Evolutionary conservation across 1,140 invertebrate species (phyloP).

Genomic region (Oryctes rhinoceros): DNA sequence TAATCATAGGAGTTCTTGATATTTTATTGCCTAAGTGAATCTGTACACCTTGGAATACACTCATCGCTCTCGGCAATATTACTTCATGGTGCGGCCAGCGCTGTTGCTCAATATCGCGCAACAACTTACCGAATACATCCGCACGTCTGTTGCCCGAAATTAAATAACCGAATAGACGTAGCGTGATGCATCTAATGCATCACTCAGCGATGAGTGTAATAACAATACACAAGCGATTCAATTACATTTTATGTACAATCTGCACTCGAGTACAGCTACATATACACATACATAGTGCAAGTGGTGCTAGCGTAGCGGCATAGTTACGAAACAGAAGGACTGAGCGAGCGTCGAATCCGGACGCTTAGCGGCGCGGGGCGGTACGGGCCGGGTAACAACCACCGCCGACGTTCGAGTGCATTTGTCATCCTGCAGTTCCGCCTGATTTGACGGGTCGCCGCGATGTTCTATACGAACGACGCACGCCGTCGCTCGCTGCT

Average conservation of each 20-base stretch:
- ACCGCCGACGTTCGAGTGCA: conserved; percentile 54
- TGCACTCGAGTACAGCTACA: conserved; percentile 56
- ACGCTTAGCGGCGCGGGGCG: background rate
- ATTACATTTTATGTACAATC: conserved; percentile 61
- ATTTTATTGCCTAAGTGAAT: no score
- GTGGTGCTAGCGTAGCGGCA: background rate
- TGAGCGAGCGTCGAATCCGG: background rate
- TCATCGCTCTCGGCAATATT: no score
- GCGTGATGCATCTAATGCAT: conserved; percentile 52
- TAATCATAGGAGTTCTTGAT: no score
- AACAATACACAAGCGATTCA: conserved; percentile 54
- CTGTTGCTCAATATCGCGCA: background rate
- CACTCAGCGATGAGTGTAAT: conserved; percentile 58
- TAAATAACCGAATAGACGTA: conserved; percentile 43
- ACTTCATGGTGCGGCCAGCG: no score
- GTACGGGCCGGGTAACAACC: conserved; percentile 16
- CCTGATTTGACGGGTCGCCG: conserved; percentile 59
- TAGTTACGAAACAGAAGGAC: background rate
- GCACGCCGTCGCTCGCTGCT: conserved; percentile 48
- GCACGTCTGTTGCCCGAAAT: conserved; percentile 1
- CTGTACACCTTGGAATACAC: no score
- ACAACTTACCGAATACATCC: background rate
- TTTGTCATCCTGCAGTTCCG: conserved; percentile 61
- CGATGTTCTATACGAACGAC: conserved; percentile 48
- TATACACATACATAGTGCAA: background rate